These are phyloP conservation scores for Portunus trituberculatus DNA, from an alignment of 1,140 invertebrate species.

Conservation along the genomic window DNA sequence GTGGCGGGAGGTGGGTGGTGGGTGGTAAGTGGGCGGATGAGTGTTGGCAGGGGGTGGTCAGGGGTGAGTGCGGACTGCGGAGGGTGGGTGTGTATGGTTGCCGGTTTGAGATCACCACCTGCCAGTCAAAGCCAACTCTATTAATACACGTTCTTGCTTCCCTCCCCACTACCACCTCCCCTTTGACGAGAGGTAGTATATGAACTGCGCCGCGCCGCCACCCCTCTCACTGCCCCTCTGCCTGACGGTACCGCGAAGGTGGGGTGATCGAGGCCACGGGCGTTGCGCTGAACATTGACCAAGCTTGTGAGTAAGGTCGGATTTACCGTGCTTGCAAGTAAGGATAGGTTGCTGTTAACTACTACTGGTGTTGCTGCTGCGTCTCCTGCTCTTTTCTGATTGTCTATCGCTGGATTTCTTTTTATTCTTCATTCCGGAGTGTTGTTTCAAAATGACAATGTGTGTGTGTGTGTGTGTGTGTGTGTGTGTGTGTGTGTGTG, in stretches of 20 bases:
- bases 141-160: slow-evolving; percentile 26
- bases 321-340: slow-evolving; percentile 40
- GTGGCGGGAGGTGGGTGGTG: background rate
- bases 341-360: too few species aligned
- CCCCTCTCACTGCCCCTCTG: slow-evolving; percentile 31
- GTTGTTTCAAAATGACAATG: background rate
- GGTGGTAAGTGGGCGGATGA: background rate
- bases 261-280: background rate
- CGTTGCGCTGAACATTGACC: background rate
- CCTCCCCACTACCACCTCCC: background rate
- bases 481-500: slow-evolving; percentile 31
- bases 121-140: slow-evolving; percentile 55
- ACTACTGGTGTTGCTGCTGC: background rate
- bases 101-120: background rate
- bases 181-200: slow-evolving; percentile 33
- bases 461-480: background rate
- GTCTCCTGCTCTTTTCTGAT: background rate
- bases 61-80: background rate
- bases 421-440: background rate
- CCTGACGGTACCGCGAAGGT: background rate
- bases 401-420: background rate
- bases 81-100: slow-evolving; percentile 1
- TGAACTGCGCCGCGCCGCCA: background rate
- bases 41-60: background rate
- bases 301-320: slow-evolving; percentile 41